These are phyloP conservation scores for Dynastes tityus DNA, from an alignment of 2,888 invertebrate genomes.

Conservation along the genomic window DNA sequence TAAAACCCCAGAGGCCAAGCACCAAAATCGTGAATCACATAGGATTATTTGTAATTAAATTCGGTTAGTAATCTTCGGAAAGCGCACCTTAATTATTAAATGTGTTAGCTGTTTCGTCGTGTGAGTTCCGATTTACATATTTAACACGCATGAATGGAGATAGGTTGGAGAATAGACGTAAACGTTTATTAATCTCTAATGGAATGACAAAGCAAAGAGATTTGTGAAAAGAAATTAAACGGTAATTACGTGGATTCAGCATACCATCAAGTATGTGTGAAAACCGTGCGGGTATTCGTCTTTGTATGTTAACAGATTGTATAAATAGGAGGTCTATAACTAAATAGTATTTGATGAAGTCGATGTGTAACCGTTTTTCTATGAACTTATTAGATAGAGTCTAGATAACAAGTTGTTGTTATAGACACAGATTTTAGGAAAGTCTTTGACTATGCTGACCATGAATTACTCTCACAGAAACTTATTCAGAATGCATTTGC, in stretches of 20 bases:
- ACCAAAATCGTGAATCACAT: slow-evolving; percentile 18
- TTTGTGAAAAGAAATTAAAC: slow-evolving; percentile 6
- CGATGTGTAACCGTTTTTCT: too few relatives aligned
- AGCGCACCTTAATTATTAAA: slow-evolving; percentile 32
- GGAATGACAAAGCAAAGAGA: background rate
- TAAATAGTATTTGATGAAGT: too few relatives aligned
- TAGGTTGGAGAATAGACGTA: slow-evolving; percentile 6
- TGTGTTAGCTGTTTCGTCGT: slow-evolving; percentile 4
- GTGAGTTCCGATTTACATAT: slow-evolving; percentile 31
- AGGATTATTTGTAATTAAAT: slow-evolving; percentile 35
- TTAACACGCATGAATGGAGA: background rate
- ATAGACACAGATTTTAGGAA: too few relatives aligned
- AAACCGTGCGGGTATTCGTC: too few relatives aligned
- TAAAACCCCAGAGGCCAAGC: slow-evolving; percentile 27
- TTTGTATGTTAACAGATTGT: too few relatives aligned
- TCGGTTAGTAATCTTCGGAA: slow-evolving; percentile 23
- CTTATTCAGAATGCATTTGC: too few relatives aligned
- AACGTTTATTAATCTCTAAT: slow-evolving; percentile 11
- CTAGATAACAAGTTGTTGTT: too few relatives aligned
- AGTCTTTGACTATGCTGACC: too few relatives aligned
- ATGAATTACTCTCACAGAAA: too few relatives aligned
- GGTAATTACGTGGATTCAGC: background rate
- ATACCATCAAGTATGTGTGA: background rate
- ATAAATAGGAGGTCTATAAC: too few relatives aligned
- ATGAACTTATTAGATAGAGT: too few relatives aligned